Evolutionary conservation across 1,140 invertebrate genomes (phyloP), one percentile per base, ranked within the genome.

Genomic region (Muscidifurax raptorellus): DNA sequence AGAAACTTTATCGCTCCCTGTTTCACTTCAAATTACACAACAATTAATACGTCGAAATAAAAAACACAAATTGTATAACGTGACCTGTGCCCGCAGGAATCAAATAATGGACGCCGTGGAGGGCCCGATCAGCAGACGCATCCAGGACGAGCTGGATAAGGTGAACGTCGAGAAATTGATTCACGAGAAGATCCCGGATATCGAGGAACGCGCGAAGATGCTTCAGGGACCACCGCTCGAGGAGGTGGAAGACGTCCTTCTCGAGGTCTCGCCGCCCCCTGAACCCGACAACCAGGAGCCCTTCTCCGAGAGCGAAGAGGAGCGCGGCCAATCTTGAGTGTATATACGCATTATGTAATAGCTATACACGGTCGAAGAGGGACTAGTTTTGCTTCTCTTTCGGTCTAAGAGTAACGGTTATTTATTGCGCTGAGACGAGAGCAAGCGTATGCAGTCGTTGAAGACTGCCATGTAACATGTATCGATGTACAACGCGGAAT

Each of bases 21-120:
- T 40, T 40, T 40, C 7, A n/a, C n/a, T n/a, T n/a, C n/a, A n/a
- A n/a, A n/a, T n/a, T n/a, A n/a, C n/a, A n/a, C n/a, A n/a, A n/a
- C n/a, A 40, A 40, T 40, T 10, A 40, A 40, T 40, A 10, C 36
- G 7, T 9, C 10, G 7, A 40, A 40, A 10, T n/a, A n/a, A n/a
- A n/a, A n/a, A n/a, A n/a, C n/a, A 40, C 36, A 40, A 40, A 12
- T n/a, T n/a, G n/a, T n/a, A 10, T 40, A 40, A 40, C 7, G 7
- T 40, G 10, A 40, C 36, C 7, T n/a, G 1, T 32, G 18, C n/a
- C 78, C 79, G 40, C 82, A 93, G 92, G 78, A 96, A 97, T 91
- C 96, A 97, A 92, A 97, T 97, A 84, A 96, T 97, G 94, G 96
- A 97, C 88, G 96, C 96, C 4, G 90, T 97, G 13, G 96, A 97